Conservation (phyloP, 2,888 invertebrate genomes). For the Carterocephalus palaemon region DNA sequence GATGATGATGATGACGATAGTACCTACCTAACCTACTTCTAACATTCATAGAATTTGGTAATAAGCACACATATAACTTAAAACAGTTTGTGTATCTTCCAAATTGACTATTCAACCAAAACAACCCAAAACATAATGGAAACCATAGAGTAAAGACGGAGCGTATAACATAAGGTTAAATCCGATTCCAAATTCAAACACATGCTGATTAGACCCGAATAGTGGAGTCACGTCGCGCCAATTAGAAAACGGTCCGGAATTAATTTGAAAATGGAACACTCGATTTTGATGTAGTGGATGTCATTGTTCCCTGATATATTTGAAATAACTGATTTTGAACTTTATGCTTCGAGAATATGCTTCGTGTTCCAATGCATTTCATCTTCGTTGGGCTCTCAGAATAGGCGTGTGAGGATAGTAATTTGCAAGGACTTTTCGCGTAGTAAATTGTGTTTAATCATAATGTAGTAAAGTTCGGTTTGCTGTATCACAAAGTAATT, state of each 20-base stretch:
- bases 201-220: slow-evolving; percentile 59
- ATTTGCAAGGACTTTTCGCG: slow-evolving; percentile 1
- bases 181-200: slow-evolving; percentile 68
- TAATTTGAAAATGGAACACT: slow-evolving; percentile 77
- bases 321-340: slow-evolving; percentile 22
- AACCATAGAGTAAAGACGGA: slow-evolving; percentile 28
- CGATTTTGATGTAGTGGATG: slow-evolving; percentile 76
- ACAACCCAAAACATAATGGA: slow-evolving; percentile 9
- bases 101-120: not conserved
- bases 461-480: slow-evolving; percentile 34
- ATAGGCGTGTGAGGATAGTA: slow-evolving; percentile 30
- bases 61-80: too few relatives aligned
- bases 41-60: too few relatives aligned
- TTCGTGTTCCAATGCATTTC: slow-evolving; percentile 24
- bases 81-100: not conserved
- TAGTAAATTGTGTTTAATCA: not conserved
- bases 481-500: slow-evolving; percentile 40
- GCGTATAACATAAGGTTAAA: slow-evolving; percentile 45
- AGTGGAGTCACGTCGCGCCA: slow-evolving; percentile 73
- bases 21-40: too few relatives aligned
- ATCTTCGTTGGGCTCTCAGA: slow-evolving; percentile 31
- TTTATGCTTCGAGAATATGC: slow-evolving; percentile 8
- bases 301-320: slow-evolving; percentile 42
- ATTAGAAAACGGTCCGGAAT: slow-evolving; percentile 74
- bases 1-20: too few relatives aligned